Conservation (phyloP, 35 echinoderm and acorn worm species). For the Chiridota heheva region DNA sequence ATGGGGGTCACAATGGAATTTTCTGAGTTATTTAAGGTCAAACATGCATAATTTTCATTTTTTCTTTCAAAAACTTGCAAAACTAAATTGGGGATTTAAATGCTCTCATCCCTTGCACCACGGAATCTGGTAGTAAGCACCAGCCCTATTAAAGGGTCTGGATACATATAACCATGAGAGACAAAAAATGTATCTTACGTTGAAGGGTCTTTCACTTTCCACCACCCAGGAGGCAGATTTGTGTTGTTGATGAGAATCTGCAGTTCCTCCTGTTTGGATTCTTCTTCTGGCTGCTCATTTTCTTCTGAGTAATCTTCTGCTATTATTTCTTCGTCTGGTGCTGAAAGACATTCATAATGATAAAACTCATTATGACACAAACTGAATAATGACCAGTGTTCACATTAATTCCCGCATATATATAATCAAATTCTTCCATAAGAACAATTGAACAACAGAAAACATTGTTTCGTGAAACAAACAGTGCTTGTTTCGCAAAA, state of each 20-base stretch:
- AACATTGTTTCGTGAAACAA: no score
- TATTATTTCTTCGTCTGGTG: slow-evolving; percentile 86
- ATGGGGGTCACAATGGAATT: no score
- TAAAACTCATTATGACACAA: neutral
- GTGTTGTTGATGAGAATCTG: slow-evolving; percentile 69
- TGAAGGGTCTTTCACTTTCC: slow-evolving; percentile 77
- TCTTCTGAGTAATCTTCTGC: slow-evolving; percentile 80
- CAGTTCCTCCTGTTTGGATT: slow-evolving; percentile 10
- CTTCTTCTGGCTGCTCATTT: slow-evolving; percentile 56
- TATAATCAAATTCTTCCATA: neutral
- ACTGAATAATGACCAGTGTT: neutral
- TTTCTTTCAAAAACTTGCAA: no score
- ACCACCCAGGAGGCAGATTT: slow-evolving; percentile 64
- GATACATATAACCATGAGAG: no score
- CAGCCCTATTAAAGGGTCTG: no score
- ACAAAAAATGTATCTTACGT: slow-evolving; percentile 34
- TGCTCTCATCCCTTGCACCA: neutral
- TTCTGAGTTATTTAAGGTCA: no score
- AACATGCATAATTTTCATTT: no score
- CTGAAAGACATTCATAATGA: slow-evolving; percentile 14
- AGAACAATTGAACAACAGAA: no score
- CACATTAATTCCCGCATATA: neutral
- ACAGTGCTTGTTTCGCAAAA: no score
- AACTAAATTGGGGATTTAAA: no score
- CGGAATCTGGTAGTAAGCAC: neutral